Conservation (phyloP, 2,113 vertebrate species). For the Nasalis larvatus region DNA sequence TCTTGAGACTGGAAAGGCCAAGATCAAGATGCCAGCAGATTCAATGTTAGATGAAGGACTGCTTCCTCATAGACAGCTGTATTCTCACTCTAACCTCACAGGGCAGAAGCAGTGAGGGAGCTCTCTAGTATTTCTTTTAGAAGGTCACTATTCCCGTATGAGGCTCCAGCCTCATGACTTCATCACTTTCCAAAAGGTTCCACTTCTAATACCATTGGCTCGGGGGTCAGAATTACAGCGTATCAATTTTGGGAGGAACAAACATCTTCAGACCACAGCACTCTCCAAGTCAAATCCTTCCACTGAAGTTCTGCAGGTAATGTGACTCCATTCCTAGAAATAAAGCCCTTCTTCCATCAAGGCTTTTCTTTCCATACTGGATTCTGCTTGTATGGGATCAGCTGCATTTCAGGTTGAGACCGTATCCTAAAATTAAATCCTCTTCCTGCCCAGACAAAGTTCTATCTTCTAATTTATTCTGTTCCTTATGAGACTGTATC, state of each 20-base stretch:
- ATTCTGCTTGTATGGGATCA: neutral
- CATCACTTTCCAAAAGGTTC: neutral
- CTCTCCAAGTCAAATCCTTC: neutral
- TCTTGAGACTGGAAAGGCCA: neutral
- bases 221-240: neutral
- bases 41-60: neutral
- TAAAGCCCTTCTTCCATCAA: neutral
- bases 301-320: neutral
- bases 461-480: conserved; percentile 39
- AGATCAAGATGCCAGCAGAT: neutral
- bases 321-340: neutral
- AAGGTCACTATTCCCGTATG: neutral
- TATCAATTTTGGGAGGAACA: neutral
- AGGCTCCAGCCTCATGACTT: neutral
- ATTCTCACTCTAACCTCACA: neutral
- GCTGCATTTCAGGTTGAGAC: neutral
- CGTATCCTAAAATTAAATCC: neutral
- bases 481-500: neutral
- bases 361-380: neutral
- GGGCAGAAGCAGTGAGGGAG: neutral
- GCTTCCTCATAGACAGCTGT: neutral
- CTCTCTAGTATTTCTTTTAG: neutral
- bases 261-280: neutral
- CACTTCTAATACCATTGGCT: neutral
- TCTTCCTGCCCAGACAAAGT: neutral